Percentiles rank a stretch among this genome's conserved stretches.
phyloP scores from a whole-genome alignment of 2,113 vertebrate species.

The Phaethon lepturus region DNA sequence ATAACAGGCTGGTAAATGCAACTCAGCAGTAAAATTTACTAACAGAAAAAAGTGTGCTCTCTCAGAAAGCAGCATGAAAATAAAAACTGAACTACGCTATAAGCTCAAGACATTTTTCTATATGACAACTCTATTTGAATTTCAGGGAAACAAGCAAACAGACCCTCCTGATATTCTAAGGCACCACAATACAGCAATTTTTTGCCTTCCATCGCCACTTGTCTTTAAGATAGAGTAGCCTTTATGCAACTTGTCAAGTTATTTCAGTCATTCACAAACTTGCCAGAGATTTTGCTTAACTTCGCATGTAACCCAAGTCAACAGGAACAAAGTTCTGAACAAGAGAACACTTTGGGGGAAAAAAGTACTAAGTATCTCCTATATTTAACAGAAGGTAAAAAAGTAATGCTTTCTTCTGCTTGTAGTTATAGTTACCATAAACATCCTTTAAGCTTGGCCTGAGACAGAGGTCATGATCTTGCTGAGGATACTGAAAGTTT shows the following conservation, averaged over 20 bases:
- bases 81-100: background rate
- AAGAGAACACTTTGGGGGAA: accelerated
- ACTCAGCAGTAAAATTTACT: background rate
- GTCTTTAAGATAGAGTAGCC: background rate
- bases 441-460: background rate
- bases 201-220: background rate
- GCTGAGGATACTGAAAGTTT: background rate
- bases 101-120: background rate
- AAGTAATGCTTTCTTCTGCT: background rate
- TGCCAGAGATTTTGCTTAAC: background rate
- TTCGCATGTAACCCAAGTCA: background rate
- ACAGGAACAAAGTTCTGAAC: background rate
- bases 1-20: background rate
- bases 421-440: background rate
- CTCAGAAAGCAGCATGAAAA: background rate
- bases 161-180: background rate
- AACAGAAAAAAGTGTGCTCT: background rate
- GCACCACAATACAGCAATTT: background rate
- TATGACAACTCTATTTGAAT: background rate
- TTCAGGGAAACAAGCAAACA: background rate
- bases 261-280: background rate
- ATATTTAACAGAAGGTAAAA: background rate
- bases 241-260: background rate
- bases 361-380: no score
- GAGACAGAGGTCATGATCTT: background rate